Base-by-base conservation (phyloP, 2,113 vertebrate species). In the Acrocephalus kingi region DNA sequence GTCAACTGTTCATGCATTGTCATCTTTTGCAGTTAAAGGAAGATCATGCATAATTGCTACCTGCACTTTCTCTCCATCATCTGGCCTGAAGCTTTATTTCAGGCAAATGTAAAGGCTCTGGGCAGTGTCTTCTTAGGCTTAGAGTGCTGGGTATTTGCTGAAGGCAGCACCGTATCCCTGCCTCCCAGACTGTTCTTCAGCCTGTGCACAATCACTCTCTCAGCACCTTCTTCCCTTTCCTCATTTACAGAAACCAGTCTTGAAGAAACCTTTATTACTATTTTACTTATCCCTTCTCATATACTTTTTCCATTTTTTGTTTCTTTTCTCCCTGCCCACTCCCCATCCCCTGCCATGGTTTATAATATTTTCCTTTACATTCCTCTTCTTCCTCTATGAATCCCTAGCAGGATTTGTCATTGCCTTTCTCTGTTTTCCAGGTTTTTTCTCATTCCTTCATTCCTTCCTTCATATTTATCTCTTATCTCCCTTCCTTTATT, bases 321-420 rank as follows among this genome's bases (percentile, higher is more conserved):
- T 75, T 61, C 4, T 74, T 84, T 62, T 55, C 45, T 59, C 20
- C 16, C 33, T 56, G 33, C 5, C 6, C 9, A 43, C 27, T 1
- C 6, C 11, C 7, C 3, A 35, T 1, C 1, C 2, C 1, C 7
- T 6, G 1, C 4, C 6, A 22, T 31, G 2, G 6, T 19, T 93
- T 27, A 30, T 27, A 18, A 9, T 23, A 39, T 74, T 63, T 87
- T 81, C 31, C 23, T 78, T 37, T 52, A 24, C 4, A 39, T 58
- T 76, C 13, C 15, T 69, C 37, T 76, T 10, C 23, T 78, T 63
- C 61, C 13, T 13, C 64, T 69, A n/a, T 59, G 17, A 74, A 68
- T 76, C 20, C 6, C 41, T 72, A 37, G n/a, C 20, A 78, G 25
- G 18, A 30, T 69, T 81, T 5, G 2, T 71, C 33, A 35, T 23